Percentiles rank a stretch among this genome's conserved stretches.
Conservation (phyloP, 2,797 vertebrate species). For the Catamblyrhynchus diadema region DNA sequence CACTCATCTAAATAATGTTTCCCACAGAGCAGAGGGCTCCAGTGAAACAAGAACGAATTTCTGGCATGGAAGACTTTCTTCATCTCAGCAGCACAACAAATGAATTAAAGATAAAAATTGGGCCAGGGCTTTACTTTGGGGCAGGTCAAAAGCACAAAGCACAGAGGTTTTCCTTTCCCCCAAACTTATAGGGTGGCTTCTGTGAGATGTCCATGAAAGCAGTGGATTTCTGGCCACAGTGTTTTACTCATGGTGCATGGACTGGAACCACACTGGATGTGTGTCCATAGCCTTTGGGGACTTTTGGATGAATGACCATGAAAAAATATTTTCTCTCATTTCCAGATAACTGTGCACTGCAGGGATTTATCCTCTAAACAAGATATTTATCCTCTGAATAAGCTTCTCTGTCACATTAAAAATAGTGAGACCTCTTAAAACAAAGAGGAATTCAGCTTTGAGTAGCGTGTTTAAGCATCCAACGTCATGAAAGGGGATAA, state of each 20-base stretch:
- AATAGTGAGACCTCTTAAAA: neutral
- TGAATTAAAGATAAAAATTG: neutral
- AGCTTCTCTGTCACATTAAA: neutral
- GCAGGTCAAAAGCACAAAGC: neutral
- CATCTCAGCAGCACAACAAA: neutral
- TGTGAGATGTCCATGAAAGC: neutral
- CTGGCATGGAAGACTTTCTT: neutral
- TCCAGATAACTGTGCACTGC: neutral
- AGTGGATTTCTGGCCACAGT: neutral
- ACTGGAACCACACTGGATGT: neutral
- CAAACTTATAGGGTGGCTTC: neutral
- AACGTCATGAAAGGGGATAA: neutral
- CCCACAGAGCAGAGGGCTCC: neutral
- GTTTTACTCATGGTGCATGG: neutral
- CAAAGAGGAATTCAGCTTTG: neutral
- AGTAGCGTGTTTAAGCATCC: neutral
- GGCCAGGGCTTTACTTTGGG: neutral
- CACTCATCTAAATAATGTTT: neutral
- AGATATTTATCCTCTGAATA: neutral
- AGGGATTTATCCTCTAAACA: constrained; percentile 1
- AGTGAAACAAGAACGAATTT: neutral
- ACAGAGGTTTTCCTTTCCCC: neutral
- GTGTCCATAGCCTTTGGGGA: neutral
- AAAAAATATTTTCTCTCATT: neutral
- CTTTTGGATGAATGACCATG: neutral